phyloP scores from a whole-genome alignment of 1,140 invertebrate genomes.

The Andricus grossulariae region DNA sequence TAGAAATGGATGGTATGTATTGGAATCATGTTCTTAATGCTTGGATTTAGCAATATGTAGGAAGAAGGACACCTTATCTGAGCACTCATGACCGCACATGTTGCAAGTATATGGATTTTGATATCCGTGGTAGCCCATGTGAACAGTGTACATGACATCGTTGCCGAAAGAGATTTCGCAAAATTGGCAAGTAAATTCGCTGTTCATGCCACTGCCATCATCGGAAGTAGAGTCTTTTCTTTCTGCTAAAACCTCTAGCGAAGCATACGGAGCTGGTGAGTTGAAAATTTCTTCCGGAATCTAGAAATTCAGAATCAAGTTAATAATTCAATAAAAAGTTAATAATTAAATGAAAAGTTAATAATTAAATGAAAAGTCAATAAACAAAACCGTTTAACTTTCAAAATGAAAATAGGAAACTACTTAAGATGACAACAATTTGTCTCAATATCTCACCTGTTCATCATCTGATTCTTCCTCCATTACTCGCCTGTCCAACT shows the following conservation, averaged over 20 bases:
- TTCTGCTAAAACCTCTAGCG: not conserved
- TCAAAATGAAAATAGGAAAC: no score
- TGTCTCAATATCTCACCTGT: slow-evolving; percentile 30
- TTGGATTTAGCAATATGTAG: slow-evolving; percentile 91
- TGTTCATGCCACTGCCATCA: slow-evolving; percentile 36
- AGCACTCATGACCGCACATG: slow-evolving; percentile 90
- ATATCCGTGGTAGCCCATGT: slow-evolving; percentile 96
- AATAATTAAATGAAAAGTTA: no score
- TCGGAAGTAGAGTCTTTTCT: slow-evolving; percentile 25
- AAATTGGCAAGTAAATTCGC: slow-evolving; percentile 84
- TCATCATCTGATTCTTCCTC: slow-evolving; percentile 74
- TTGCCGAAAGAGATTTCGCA: slow-evolving; percentile 95
- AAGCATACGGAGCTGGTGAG: no score
- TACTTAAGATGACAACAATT: not conserved
- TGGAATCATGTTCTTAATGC: slow-evolving; percentile 78
- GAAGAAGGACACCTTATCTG: slow-evolving; percentile 92
- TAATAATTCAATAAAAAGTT: no score
- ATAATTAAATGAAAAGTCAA: not conserved
- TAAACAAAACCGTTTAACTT: not conserved
- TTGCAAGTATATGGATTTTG: slow-evolving; percentile 95
- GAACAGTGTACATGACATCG: slow-evolving; percentile 93
- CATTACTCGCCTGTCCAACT: slow-evolving; percentile 80
- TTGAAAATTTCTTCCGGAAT: not conserved
- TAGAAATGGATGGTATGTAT: not conserved
- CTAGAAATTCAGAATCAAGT: not conserved